Evolutionary conservation across 2,888 invertebrate genomes (phyloP), one percentile per base, ranked within the genome.

Genomic region (Xestobium rufovillosum): DNA sequence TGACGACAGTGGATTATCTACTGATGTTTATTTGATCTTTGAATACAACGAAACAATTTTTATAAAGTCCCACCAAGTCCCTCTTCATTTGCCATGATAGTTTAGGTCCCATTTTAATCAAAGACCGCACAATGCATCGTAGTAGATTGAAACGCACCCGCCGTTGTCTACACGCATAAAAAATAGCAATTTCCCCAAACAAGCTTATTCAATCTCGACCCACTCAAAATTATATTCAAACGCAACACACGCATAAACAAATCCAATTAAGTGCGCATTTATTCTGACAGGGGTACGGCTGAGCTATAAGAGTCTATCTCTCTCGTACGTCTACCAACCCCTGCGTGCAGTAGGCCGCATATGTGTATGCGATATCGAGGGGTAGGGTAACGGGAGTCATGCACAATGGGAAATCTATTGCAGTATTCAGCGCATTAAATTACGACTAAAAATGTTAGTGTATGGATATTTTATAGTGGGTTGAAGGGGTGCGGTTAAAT

Each of bases 231-330:
- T 58, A 59, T 59, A 59, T 58, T 55, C 56, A 52, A 54, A 53
- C 55, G 50, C 48, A 52, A 52, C 61, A 54, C 59, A 54, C 57
- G 59, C 60, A 60, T 60, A 62, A 60, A 62, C 60, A 62, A 61
- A 63, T 62, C 62, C 61, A 63, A 63, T 63, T 63, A 63, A 61
- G 59, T 56, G 52, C 56, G 60, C 60, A 63, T 63, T 61, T 61
- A 60, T 60, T 58, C 58, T 60, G 59, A 59, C 59, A 60, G 55
- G 57, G 53, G 48, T 46, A 49, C 54, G 23, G 6, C 23, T 6
- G 23, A n/a, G n/a, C 6, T 46, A n/a, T n/a, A n/a, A n/a, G n/a
- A n/a, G n/a, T n/a, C n/a, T n/a, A n/a, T n/a, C n/a, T n/a, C n/a
- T 19, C 23, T n/a, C 23, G 6, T 19, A 6, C 23, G 23, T 19